Conservation (phyloP, 2,113 vertebrate genomes). For the Oreochromis aureus region DNA sequence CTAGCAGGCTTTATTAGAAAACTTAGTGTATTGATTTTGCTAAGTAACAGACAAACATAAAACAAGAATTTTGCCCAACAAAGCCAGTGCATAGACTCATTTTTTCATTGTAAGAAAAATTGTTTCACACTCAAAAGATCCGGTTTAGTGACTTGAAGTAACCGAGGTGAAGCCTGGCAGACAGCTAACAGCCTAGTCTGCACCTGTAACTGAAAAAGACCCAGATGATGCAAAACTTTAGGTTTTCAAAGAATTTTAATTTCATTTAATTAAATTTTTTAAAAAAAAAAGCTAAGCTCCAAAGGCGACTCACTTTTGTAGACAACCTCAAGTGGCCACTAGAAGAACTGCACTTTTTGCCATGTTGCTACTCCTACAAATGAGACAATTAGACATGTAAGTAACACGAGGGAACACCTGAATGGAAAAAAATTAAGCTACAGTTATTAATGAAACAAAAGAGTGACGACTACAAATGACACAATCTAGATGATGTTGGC, state of each 20-base stretch:
- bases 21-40: not conserved
- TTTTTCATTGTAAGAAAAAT: not conserved
- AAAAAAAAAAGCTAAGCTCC: not conserved
- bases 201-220: not conserved
- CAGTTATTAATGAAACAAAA: not conserved
- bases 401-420: not conserved
- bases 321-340: not conserved
- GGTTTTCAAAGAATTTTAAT: not conserved
- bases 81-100: not conserved
- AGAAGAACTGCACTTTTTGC: not conserved
- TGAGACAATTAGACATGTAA: not conserved
- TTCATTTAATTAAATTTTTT: fast-evolving
- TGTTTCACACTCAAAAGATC: not conserved
- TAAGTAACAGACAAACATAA: not conserved
- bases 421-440: not conserved
- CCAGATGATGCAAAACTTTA: not conserved
- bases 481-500: not conserved
- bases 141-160: not conserved
- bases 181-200: not conserved
- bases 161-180: not conserved
- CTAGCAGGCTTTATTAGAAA: not conserved
- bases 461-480: not conserved
- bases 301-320: not conserved
- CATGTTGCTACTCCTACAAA: not conserved
- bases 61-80: not conserved